Evolutionary conservation across 2,797 vertebrate genomes (phyloP).

Genomic region (Diplodus sargus): DNA sequence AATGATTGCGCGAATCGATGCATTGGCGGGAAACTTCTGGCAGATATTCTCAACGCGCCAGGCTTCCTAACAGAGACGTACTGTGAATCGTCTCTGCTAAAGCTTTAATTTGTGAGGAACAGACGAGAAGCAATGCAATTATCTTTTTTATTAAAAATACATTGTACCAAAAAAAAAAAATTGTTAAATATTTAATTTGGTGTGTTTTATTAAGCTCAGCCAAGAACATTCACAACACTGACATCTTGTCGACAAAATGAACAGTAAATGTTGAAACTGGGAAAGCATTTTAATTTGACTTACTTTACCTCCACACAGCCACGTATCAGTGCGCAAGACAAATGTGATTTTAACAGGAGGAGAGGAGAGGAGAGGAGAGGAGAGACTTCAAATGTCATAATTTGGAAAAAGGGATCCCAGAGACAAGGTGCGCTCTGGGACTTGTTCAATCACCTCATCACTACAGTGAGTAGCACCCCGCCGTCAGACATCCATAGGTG

Average conservation of each 20-base stretch:
- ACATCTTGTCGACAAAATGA: background rate
- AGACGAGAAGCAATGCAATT: background rate
- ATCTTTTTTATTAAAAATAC: slow-evolving; percentile 5
- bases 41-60: background rate
- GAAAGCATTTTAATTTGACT: background rate
- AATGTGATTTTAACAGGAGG: slow-evolving; percentile 1
- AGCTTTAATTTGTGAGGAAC: background rate
- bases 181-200: background rate
- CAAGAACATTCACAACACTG: background rate
- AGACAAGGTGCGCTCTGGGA: slow-evolving; percentile 80
- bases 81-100: background rate
- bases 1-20: slow-evolving; percentile 32
- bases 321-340: background rate
- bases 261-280: background rate
- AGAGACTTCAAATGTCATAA: slow-evolving; percentile 73
- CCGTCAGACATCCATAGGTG: slow-evolving; percentile 75
- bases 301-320: background rate
- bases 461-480: slow-evolving; percentile 55
- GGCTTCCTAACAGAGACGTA: background rate
- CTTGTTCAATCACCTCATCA: slow-evolving; percentile 70
- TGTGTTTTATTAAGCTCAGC: background rate
- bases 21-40: slow-evolving; percentile 17
- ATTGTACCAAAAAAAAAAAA: background rate
- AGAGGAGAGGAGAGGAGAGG: slow-evolving; percentile 13
- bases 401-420: slow-evolving; percentile 62